phyloP scores from a whole-genome alignment of 2,113 vertebrate species.

The Centropristis striata region DNA sequence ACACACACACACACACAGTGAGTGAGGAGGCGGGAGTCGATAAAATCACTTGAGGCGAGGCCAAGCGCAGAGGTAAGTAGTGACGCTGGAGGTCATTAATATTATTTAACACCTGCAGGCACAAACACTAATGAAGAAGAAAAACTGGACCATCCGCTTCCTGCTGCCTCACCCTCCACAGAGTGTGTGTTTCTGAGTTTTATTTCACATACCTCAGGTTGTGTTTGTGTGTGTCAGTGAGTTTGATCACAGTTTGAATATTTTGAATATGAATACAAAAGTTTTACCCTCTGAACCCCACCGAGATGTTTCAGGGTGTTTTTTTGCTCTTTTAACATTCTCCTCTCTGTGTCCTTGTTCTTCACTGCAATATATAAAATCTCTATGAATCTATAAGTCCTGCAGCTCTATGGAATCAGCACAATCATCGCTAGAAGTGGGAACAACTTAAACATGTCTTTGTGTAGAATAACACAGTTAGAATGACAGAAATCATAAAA shows the following conservation, averaged over 20 bases:
- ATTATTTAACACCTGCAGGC: constrained; percentile 97
- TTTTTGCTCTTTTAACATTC: too few relatives aligned
- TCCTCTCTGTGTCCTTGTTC: too few relatives aligned
- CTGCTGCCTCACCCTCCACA: constrained; percentile 41
- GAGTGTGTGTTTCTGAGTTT: not conserved
- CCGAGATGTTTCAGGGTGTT: too few relatives aligned
- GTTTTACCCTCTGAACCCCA: too few relatives aligned
- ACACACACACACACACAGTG: constrained; percentile 46
- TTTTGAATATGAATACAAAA: not conserved
- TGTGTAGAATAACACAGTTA: too few relatives aligned
- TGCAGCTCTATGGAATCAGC: too few relatives aligned
- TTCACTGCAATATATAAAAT: too few relatives aligned
- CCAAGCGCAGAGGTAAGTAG: constrained; percentile 93
- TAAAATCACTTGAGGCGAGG: constrained; percentile 96
- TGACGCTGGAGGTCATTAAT: constrained; percentile 97
- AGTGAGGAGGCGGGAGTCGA: constrained; percentile 88
- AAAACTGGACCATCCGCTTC: constrained; percentile 83
- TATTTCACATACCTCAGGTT: not conserved
- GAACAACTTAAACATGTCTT: too few relatives aligned
- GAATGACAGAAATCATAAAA: too few relatives aligned
- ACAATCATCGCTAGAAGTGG: too few relatives aligned
- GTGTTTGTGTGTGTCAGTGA: not conserved
- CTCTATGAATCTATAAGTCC: too few relatives aligned
- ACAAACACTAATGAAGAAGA: constrained; percentile 94
- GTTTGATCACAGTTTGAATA: not conserved